phyloP scores from a whole-genome alignment of 2,797 vertebrate species.

The Darevskia mixta region DNA sequence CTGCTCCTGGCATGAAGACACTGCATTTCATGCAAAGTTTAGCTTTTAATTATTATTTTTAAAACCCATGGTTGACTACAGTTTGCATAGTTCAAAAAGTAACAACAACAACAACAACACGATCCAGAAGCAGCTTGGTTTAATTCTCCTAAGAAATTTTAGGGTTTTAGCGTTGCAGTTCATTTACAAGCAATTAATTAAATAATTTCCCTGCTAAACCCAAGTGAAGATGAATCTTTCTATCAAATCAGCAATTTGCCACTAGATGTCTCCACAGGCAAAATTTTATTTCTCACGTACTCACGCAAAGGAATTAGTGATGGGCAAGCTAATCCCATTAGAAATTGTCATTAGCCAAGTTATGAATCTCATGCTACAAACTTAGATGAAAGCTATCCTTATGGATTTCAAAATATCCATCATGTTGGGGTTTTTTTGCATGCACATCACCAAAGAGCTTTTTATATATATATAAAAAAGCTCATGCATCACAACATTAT shows the following conservation, averaged over 20 bases:
- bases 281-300: conserved; percentile 44
- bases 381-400: too few relatives aligned
- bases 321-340: neutral
- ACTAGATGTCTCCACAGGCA: conserved; percentile 80
- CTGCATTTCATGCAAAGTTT: too few relatives aligned
- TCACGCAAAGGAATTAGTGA: neutral
- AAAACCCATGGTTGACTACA: too few relatives aligned
- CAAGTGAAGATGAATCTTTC: neutral
- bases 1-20: too few relatives aligned
- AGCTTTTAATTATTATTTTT: too few relatives aligned
- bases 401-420: neutral
- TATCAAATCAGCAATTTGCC: conserved; percentile 62
- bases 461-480: neutral
- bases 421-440: neutral
- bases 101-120: too few relatives aligned
- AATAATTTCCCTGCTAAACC: neutral
- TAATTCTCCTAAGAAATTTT: neutral
- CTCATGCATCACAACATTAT: neutral
- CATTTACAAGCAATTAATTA: conserved; percentile 19
- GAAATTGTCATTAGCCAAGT: too few relatives aligned
- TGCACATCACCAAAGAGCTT: neutral
- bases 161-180: neutral
- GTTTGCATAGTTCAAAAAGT: too few relatives aligned
- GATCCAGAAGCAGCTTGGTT: neutral
- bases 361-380: too few relatives aligned